phyloP scores from a whole-genome alignment of 2,113 vertebrate genomes.

The Cynoglossus semilaevis region DNA sequence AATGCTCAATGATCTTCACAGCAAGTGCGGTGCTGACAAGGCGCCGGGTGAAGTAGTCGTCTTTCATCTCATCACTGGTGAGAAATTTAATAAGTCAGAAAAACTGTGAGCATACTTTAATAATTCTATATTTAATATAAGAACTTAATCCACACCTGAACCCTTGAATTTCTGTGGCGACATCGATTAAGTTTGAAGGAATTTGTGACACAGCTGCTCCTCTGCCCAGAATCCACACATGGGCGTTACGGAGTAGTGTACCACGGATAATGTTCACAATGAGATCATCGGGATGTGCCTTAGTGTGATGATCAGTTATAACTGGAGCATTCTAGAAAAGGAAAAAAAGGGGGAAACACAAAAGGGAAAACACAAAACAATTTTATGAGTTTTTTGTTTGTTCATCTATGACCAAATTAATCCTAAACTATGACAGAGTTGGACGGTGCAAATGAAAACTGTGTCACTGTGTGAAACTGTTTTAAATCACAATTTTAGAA shows the following conservation, averaged over 20 bases:
- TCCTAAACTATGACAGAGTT: too few species aligned
- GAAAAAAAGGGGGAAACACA: neutral
- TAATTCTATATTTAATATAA: neutral
- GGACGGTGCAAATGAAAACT: too few species aligned
- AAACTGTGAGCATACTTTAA: neutral
- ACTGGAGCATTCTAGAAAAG: constrained; percentile 43
- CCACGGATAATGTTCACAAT: constrained; percentile 73
- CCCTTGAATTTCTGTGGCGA: constrained; percentile 65
- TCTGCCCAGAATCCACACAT: constrained; percentile 70
- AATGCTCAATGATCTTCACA: constrained; percentile 31
- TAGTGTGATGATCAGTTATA: constrained; percentile 32
- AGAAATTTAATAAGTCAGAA: neutral
- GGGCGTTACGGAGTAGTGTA: constrained; percentile 51
- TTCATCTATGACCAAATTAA: too few species aligned
- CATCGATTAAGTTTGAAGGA: constrained; percentile 55
- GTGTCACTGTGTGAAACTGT: too few species aligned
- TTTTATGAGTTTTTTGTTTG: neutral
- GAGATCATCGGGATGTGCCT: constrained; percentile 49
- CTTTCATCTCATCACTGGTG: constrained; percentile 58
- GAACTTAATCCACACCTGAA: constrained; percentile 68
- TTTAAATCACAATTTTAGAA: too few species aligned
- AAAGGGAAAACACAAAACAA: neutral
- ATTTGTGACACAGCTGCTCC: constrained; percentile 50
- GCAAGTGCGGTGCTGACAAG: constrained; percentile 17
- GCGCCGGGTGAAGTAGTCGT: constrained; percentile 63